These are phyloP conservation scores for Lordiphosa mommai DNA, from an alignment of 1,140 invertebrate genomes.

Conservation along the genomic window DNA sequence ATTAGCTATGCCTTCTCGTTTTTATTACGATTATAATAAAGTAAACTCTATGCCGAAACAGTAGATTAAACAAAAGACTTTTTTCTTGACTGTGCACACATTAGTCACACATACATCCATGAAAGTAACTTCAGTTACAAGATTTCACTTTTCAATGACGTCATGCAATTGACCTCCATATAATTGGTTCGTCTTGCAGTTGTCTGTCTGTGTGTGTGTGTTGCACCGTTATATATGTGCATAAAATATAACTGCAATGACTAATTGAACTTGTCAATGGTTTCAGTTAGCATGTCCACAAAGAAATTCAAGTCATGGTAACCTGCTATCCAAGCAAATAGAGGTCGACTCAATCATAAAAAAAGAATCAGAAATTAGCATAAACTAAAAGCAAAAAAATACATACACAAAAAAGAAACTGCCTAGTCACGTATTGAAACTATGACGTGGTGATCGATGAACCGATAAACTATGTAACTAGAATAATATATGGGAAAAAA, in stretches of 20 bases:
- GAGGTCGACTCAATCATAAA: conserved; percentile 3
- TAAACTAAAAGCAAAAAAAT: not conserved
- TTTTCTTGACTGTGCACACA: not conserved
- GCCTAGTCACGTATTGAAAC: conserved; percentile 10
- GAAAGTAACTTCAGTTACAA: conserved; percentile 13
- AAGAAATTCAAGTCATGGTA: conserved; percentile 20
- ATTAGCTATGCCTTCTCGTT: too few relatives aligned
- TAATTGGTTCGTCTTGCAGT: not conserved
- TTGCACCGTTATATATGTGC: not conserved
- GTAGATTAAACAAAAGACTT: too few relatives aligned
- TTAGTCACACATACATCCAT: not conserved
- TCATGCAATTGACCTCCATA: conserved; percentile 48
- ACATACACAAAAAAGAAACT: not conserved
- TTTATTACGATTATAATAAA: too few relatives aligned
- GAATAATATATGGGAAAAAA: too few relatives aligned
- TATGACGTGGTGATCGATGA: conserved; percentile 18
- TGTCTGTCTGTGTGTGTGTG: not conserved
- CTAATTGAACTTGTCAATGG: not conserved
- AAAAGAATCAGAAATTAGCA: conserved; percentile 21
- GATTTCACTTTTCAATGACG: conserved; percentile 65
- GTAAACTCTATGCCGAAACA: too few relatives aligned
- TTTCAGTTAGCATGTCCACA: not conserved
- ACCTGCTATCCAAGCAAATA: conserved; percentile 9
- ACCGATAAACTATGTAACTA: not conserved
- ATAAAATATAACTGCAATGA: conserved; percentile 6